These are phyloP conservation scores for Tringa solitaria DNA, from an alignment of 2,113 vertebrate species.

Conservation along the genomic window DNA sequence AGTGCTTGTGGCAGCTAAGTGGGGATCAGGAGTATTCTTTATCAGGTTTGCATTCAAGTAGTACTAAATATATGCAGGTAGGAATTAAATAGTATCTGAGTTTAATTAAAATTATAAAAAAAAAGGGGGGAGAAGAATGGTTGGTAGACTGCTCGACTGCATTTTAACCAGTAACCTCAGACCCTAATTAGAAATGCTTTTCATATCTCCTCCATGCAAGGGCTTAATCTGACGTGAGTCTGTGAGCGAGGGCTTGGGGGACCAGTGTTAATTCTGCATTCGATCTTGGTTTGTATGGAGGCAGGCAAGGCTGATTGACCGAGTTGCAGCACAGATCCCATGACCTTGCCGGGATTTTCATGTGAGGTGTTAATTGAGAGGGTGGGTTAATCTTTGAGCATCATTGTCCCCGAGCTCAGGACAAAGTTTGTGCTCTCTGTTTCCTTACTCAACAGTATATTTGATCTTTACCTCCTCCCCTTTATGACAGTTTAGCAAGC, in stretches of 20 bases:
- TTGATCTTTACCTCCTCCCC: slow-evolving; percentile 72
- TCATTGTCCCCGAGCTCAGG: slow-evolving; percentile 85
- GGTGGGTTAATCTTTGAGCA: slow-evolving; percentile 87
- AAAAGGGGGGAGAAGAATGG: slow-evolving; percentile 82
- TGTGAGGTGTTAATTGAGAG: slow-evolving; percentile 96
- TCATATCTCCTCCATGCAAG: slow-evolving; percentile 92
- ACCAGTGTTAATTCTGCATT: slow-evolving; percentile 91
- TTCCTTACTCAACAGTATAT: slow-evolving; percentile 74
- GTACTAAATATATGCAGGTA: slow-evolving; percentile 83
- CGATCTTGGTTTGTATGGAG: slow-evolving; percentile 84
- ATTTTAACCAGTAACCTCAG: slow-evolving; percentile 93
- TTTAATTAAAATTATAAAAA: slow-evolving; percentile 98
- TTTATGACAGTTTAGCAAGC: slow-evolving; percentile 60
- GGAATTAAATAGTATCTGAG: slow-evolving; percentile 86
- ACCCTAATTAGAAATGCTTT: slow-evolving; percentile 94
- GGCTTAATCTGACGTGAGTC: slow-evolving; percentile 90
- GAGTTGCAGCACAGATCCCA: slow-evolving; percentile 80
- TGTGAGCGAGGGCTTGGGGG: slow-evolving; percentile 83
- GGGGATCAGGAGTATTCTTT: slow-evolving; percentile 80
- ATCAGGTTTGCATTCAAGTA: slow-evolving; percentile 82
- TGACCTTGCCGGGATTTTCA: slow-evolving; percentile 90
- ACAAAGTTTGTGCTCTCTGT: slow-evolving; percentile 78
- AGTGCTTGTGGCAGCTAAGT: slow-evolving; percentile 81
- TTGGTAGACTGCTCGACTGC: slow-evolving; percentile 86
- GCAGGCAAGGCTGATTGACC: slow-evolving; percentile 86